phyloP scores from a whole-genome alignment of 2,888 invertebrate genomes.

The Temnothorax rugatulus region DNA sequence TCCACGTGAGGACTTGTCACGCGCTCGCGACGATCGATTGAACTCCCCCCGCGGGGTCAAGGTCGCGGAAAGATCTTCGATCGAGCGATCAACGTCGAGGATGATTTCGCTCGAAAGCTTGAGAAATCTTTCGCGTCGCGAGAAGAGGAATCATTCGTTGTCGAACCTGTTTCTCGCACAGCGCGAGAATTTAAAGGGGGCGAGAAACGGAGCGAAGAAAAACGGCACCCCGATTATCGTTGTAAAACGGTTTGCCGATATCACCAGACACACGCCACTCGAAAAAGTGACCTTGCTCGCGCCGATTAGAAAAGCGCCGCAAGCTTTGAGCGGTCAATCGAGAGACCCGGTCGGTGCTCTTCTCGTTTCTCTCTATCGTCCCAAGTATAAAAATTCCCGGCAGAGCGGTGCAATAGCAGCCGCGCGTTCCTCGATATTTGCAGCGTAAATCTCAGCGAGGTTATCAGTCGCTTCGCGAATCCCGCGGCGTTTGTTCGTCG shows the following conservation, averaged over 20 bases:
- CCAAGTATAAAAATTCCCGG: conserved; percentile 40
- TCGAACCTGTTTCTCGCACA: background rate
- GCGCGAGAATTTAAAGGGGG: too few relatives aligned
- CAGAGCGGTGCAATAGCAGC: too few relatives aligned
- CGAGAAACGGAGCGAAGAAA: background rate
- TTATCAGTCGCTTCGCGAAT: background rate
- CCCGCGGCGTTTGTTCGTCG: background rate
- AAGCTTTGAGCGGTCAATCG: conserved; percentile 47
- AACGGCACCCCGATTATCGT: background rate
- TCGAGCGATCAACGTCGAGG: background rate
- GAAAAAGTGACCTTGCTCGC: conserved; percentile 31
- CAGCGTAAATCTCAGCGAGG: background rate
- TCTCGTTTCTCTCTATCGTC: conserved; percentile 14
- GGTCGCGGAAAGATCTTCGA: background rate
- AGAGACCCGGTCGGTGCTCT: background rate
- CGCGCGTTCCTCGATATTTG: conserved; percentile 16
- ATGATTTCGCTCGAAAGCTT: background rate
- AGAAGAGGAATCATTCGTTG: background rate
- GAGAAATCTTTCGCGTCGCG: background rate
- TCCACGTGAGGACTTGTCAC: background rate
- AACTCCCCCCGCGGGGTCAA: conserved; percentile 21
- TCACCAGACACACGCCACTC: background rate
- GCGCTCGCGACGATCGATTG: background rate
- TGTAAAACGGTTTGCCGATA: conserved; percentile 3
- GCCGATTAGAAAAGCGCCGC: conserved; percentile 27